Base-by-base conservation (phyloP, 2,888 invertebrate species). In the Dynastes grantii region DNA sequence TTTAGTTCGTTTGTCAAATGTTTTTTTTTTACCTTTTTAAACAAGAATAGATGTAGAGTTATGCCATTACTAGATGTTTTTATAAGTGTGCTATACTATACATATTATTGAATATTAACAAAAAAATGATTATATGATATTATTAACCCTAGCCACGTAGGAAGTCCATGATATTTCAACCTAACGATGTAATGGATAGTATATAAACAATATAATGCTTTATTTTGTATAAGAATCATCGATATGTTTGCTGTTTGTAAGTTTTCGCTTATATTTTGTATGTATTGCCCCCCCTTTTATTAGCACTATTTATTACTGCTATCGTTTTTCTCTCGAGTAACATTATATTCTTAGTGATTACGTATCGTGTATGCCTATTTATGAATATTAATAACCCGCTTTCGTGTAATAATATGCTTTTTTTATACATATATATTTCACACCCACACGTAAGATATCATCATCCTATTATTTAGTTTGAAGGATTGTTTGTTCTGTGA, bases 51-150 rank as follows among this genome's bases (percentile, higher is more conserved):
- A 77, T 65, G 68, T 77, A 61, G 70, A 76, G 4, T 16, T 16
- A 73, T 77, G 77, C 77, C 77, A 79, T 79, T 22, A 22, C 75
- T 79, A 79, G 79, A 79, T 79, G 79, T 79, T 65, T 65, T 79
- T 75, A 71, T 79, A 77, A 75, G 79, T 79, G 79, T 79, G 79
- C 79, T 79, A 79, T 77, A 63, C 58, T 49, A 61, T 61, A 45
- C 40, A 63, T 61, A 75, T 61, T 68, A 68, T 63, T 63, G 27
- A 75, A 71, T 55, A 55, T 61, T 58, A 76, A 61, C 53, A 75
- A 75, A 51, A 40, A 53, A 16, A 53, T 53, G 16, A 53, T 16
- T 55, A 22, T 55, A 58, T 22, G n/a, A 55, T 55, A 55, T 55
- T 79, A 79, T 37, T 37, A 79, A 76, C 79, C 77, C 49, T 79